These are phyloP conservation scores for Brachypalpus laphriformis DNA, from an alignment of 2,888 invertebrate species.

Conservation along the genomic window DNA sequence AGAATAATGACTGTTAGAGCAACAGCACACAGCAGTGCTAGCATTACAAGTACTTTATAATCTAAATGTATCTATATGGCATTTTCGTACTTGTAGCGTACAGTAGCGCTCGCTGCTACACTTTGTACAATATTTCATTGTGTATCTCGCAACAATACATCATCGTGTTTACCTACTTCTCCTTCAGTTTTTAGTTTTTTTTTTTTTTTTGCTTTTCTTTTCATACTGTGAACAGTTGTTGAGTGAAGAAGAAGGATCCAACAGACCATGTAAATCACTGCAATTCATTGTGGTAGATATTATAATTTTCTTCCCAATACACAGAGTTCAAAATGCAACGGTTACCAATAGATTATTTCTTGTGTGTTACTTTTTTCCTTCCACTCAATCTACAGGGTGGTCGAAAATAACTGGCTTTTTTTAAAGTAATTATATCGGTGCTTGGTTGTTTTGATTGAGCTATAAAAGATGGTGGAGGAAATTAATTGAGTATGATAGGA, in stretches of 20 bases:
- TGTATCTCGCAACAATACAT: conserved; percentile 69
- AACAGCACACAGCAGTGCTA: conserved; percentile 61
- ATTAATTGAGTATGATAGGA: neutral
- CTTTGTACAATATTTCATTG: conserved; percentile 66
- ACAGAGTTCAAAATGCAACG: conserved; percentile 43
- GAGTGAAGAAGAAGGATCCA: conserved; percentile 56
- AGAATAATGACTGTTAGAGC: conserved; percentile 78
- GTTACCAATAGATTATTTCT: conserved; percentile 30
- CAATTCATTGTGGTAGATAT: conserved; percentile 64
- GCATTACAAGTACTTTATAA: conserved; percentile 72
- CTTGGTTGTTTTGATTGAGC: conserved; percentile 6
- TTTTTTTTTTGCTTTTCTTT: neutral
- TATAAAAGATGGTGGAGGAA: neutral
- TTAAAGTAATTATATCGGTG: conserved; percentile 3
- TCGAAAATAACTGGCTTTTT: neutral
- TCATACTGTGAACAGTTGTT: conserved; percentile 23
- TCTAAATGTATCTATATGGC: conserved; percentile 71
- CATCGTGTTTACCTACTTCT: conserved; percentile 68
- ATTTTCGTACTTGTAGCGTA: conserved; percentile 41
- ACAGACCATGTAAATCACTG: conserved; percentile 68
- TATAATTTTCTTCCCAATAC: conserved; percentile 61
- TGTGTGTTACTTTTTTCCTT: neutral
- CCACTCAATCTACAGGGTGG: conserved; percentile 13
- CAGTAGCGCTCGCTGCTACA: conserved; percentile 43
- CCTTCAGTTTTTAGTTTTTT: conserved; percentile 13